Conservation (phyloP, 2,113 vertebrate species). For the Rhea americana region DNA sequence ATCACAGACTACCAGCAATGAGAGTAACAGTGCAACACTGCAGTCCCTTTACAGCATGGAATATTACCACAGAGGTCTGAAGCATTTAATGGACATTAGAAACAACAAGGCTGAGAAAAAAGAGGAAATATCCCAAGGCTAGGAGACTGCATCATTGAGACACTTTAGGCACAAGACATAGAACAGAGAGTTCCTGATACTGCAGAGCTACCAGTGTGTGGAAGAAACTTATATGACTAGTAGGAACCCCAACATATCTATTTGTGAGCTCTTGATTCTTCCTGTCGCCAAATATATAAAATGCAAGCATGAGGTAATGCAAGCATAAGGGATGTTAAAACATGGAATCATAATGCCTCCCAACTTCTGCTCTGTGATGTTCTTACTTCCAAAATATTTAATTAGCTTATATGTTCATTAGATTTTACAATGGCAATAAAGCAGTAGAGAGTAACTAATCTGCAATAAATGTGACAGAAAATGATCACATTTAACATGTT, state of each 20-base stretch:
- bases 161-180: background rate
- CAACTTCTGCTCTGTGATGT: background rate
- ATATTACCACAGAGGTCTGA: background rate
- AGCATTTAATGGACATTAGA: background rate
- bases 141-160: background rate
- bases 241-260: background rate
- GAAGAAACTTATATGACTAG: background rate
- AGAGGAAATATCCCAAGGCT: background rate
- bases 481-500: constrained; percentile 26
- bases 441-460: constrained; percentile 35
- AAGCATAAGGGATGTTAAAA: background rate
- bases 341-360: rapidly evolving
- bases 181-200: background rate
- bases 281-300: background rate
- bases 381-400: constrained; percentile 48
- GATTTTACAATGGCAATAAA: constrained; percentile 47
- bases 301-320: background rate
- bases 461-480: constrained; percentile 49
- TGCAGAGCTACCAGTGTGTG: background rate
- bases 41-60: background rate
- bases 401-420: constrained; percentile 51
- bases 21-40: background rate
- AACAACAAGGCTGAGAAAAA: background rate
- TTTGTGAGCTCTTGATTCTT: background rate
- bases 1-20: background rate